Conservation (phyloP, 2,113 vertebrate genomes). For the Cheirogaleus medius region DNA sequence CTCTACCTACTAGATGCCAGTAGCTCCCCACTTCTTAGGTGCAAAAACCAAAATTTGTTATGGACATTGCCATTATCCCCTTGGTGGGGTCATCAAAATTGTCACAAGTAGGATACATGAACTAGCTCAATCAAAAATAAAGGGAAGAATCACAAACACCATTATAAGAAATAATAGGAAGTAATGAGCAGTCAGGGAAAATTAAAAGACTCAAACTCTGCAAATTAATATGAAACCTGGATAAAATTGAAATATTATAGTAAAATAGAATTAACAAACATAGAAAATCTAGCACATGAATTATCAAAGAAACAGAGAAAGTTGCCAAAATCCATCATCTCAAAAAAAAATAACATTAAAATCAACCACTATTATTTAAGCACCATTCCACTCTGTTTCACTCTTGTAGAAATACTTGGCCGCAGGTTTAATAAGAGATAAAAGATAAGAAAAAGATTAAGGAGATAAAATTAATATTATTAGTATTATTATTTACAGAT, state of each 20-base stretch:
- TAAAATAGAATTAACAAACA: neutral
- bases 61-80: neutral
- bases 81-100: neutral
- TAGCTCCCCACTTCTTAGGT: neutral
- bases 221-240: neutral
- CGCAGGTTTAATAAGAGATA: neutral
- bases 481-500: neutral
- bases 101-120: neutral
- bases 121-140: neutral
- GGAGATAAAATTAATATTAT: neutral
- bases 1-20: neutral
- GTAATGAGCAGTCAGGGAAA: neutral
- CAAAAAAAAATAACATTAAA: neutral
- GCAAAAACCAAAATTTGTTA: neutral
- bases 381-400: neutral
- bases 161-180: neutral
- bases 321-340: neutral
- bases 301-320: neutral
- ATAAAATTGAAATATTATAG: neutral
- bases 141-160: neutral
- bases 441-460: neutral
- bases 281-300: neutral
- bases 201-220: neutral
- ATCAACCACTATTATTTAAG: neutral
- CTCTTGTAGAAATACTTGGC: neutral